phyloP scores from a whole-genome alignment of 2,888 invertebrate species.

The Horisme vitalbata region DNA sequence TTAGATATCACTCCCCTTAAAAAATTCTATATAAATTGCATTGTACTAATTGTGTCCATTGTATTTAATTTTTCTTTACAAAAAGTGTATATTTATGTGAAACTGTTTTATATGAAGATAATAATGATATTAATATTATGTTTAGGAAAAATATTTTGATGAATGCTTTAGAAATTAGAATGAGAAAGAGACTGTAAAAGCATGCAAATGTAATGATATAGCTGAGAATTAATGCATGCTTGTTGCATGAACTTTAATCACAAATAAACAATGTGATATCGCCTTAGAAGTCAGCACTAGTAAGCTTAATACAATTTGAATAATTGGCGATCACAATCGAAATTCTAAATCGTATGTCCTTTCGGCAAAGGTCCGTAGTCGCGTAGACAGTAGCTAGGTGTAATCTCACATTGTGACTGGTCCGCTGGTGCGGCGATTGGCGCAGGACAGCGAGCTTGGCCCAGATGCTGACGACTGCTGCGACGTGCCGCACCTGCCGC shows the following conservation, averaged over 20 bases:
- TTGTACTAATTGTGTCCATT: no score
- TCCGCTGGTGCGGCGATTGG: conserved; percentile 82
- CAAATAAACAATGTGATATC: conserved; percentile 29
- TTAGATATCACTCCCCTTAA: conserved; percentile 1
- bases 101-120: neutral
- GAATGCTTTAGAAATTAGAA: conserved; percentile 28
- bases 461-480: conserved; percentile 79
- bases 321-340: conserved; percentile 20
- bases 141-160: conserved; percentile 17
- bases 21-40: no score
- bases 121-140: conserved; percentile 4
- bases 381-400: conserved; percentile 75
- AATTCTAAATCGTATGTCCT: conserved; percentile 9
- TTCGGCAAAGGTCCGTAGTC: conserved; percentile 37
- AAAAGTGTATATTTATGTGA: neutral
- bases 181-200: conserved; percentile 31
- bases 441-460: conserved; percentile 81
- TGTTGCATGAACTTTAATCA: conserved; percentile 63
- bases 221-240: conserved; percentile 56
- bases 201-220: conserved; percentile 52
- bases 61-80: no score
- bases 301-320: conserved; percentile 16
- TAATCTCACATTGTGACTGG: conserved; percentile 82
- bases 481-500: conserved; percentile 79
- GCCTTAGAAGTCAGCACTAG: conserved; percentile 16